phyloP scores from a whole-genome alignment of 2,888 invertebrate species.

The Drosophila colorata region DNA sequence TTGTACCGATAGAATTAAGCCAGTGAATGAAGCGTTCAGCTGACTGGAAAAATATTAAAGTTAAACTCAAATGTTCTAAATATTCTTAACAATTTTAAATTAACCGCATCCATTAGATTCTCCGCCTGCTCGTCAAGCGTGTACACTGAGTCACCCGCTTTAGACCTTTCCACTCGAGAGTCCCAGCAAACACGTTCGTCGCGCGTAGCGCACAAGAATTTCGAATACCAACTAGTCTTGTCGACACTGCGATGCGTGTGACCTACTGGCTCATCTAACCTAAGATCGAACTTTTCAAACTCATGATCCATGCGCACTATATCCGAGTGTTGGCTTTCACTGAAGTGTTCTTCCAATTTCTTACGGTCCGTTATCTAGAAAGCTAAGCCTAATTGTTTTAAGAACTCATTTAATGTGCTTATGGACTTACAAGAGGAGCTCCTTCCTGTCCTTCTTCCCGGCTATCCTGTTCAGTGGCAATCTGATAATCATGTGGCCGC shows the following conservation, averaged over 20 bases:
- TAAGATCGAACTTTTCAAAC: conserved; percentile 73
- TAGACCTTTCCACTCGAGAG: conserved; percentile 78
- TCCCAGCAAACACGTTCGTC: conserved; percentile 83
- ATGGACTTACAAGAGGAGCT: conserved; percentile 32
- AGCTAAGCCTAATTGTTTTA: neutral
- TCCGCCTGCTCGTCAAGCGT: conserved; percentile 84
- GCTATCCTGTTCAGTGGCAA: conserved; percentile 52
- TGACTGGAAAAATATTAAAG: conserved; percentile 58
- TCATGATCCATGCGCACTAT: conserved; percentile 80
- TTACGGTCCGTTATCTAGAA: conserved; percentile 31
- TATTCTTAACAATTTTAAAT: conserved; percentile 9
- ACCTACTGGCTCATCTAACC: conserved; percentile 69
- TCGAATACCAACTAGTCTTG: conserved; percentile 79
- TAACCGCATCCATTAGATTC: conserved; percentile 84
- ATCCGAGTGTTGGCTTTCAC: conserved; percentile 82
- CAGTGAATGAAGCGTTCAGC: conserved; percentile 84
- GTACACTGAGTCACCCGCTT: conserved; percentile 43
- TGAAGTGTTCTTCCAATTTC: conserved; percentile 61
- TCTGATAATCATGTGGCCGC: conserved; percentile 48
- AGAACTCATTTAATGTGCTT: neutral
- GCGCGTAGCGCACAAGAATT: conserved; percentile 73
- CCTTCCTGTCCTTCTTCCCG: conserved; percentile 40
- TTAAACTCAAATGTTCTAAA: neutral
- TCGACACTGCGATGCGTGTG: conserved; percentile 59
- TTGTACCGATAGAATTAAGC: conserved; percentile 82